A percentile compares a stretch with the other conserved stretches of the same genome.
Evolutionary conservation across 2,113 vertebrate genomes (phyloP).

Genomic region (Colius striatus): DNA sequence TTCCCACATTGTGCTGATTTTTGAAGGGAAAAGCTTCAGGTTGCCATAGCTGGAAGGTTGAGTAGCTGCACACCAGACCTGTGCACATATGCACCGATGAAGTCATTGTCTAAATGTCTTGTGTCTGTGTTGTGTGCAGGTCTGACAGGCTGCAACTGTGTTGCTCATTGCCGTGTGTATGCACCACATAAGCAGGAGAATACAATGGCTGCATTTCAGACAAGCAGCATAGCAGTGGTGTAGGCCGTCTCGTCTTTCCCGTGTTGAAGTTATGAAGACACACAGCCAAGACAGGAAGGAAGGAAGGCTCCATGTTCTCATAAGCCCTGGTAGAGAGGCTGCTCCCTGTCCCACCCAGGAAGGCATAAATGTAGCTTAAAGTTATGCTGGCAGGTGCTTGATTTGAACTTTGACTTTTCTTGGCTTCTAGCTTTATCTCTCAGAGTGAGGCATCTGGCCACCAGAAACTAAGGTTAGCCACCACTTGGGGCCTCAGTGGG

Average conservation of each 20-base stretch:
- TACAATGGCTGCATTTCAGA: neutral
- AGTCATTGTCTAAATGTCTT: neutral
- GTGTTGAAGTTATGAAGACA: neutral
- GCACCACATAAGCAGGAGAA: neutral
- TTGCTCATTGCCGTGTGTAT: neutral
- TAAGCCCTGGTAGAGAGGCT: neutral
- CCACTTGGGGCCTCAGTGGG: neutral
- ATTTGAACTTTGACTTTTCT: neutral
- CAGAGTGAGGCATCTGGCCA: neutral
- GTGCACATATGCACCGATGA: neutral
- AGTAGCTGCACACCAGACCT: neutral
- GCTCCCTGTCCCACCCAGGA: neutral
- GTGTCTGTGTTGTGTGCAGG: neutral
- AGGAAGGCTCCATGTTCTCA: neutral
- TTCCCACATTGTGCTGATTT: neutral
- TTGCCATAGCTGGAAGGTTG: neutral
- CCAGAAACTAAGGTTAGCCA: neutral
- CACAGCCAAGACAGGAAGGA: neutral
- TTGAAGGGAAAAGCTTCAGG: neutral
- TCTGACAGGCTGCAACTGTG: neutral
- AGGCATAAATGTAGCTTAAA: neutral
- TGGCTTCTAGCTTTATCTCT: neutral
- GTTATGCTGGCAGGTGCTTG: neutral
- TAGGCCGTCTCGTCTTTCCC: neutral
- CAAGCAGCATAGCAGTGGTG: neutral